phyloP scores from a whole-genome alignment of 2,797 vertebrate species.

The Molothrus ater region DNA sequence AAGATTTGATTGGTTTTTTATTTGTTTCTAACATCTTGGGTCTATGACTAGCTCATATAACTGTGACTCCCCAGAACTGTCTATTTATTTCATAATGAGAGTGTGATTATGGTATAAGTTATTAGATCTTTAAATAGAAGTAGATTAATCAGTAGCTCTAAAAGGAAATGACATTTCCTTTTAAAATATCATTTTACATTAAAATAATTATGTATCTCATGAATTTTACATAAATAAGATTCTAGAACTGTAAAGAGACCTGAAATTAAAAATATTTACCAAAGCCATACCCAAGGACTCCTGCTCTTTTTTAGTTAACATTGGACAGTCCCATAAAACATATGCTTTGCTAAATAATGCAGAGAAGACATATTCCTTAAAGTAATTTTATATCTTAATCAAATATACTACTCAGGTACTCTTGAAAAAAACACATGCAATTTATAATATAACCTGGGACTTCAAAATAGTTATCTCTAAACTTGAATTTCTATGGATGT shows the following conservation, averaged over 20 bases:
- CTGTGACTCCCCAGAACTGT: background rate
- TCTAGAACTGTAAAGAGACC: background rate
- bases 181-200: constrained; percentile 20
- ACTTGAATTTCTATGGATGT: background rate
- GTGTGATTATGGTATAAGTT: background rate
- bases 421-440: background rate
- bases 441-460: background rate
- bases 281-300: background rate
- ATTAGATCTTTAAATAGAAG: constrained; percentile 29
- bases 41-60: background rate
- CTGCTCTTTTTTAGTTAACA: background rate
- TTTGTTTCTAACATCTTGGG: background rate
- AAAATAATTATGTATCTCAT: background rate
- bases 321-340: background rate
- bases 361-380: background rate
- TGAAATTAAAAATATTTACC: constrained; percentile 9
- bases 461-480: background rate
- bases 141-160: constrained; percentile 34
- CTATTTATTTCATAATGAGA: constrained; percentile 46
- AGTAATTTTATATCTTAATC: background rate
- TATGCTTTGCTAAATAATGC: background rate
- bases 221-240: constrained; percentile 12
- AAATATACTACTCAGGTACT: background rate
- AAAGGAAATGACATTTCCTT: constrained; percentile 54
- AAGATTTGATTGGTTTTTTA: background rate